Evolutionary conservation across 53 echinoderm and acorn worm species (phyloP).

Genomic region (Hippasteria phrygiana): DNA sequence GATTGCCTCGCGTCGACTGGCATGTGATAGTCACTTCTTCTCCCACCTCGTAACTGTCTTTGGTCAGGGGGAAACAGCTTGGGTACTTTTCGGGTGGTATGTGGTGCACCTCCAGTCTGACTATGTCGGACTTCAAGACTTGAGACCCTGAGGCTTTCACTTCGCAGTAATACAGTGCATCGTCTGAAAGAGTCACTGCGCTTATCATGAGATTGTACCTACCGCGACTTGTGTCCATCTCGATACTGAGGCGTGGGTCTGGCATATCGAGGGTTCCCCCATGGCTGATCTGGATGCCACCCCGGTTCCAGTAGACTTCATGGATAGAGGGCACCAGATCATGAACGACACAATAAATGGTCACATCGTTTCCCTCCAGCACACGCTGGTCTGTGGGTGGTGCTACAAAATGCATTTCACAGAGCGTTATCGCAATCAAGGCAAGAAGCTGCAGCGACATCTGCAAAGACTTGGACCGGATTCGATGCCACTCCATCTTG

Average conservation of each 20-base stretch:
- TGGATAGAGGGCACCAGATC: constrained; percentile 58
- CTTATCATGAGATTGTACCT: constrained; percentile 84
- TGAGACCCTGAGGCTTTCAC: constrained; percentile 16
- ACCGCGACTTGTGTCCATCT: constrained; percentile 64
- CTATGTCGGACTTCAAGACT: constrained; percentile 55
- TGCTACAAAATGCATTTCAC: constrained; percentile 19
- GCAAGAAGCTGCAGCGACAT: constrained; percentile 9
- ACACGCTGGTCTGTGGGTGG: constrained; percentile 58
- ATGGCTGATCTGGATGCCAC: constrained; percentile 63
- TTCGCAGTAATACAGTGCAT: constrained; percentile 69
- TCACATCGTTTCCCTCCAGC: constrained; percentile 69
- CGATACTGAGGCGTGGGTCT: constrained; percentile 49
- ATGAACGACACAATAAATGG: constrained; percentile 74
- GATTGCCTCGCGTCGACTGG: constrained; percentile 85
- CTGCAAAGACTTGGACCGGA: constrained; percentile 14
- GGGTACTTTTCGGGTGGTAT: constrained; percentile 80
- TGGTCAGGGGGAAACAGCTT: constrained; percentile 68
- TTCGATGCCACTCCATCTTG: constrained; percentile 23
- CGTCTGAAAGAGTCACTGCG: constrained; percentile 73
- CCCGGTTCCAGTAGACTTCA: constrained; percentile 75
- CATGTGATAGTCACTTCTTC: constrained; percentile 77
- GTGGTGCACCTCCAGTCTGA: constrained; percentile 84
- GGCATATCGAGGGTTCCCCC: constrained; percentile 45
- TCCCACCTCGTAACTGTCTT: constrained; percentile 75
- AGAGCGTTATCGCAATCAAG: background rate